Percentiles rank a stretch among this genome's conserved stretches.
Conservation (phyloP, 2,888 invertebrate species). For the Cosmopolites sordidus region DNA sequence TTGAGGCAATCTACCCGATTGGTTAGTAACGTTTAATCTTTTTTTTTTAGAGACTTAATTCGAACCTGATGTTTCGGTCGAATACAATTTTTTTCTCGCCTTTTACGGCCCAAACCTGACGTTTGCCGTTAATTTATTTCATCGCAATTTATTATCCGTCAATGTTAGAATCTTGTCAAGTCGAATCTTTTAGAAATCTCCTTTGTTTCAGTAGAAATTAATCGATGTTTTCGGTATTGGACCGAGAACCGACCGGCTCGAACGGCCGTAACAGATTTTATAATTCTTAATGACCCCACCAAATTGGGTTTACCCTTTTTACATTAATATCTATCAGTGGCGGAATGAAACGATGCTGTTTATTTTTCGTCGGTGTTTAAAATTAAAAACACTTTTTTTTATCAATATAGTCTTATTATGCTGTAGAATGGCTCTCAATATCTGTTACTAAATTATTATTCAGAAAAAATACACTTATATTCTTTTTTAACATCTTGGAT, state of each 20-base stretch:
- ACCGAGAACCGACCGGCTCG: slow-evolving; percentile 18
- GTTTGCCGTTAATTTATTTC: slow-evolving; percentile 1
- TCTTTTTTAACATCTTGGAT: too few relatives aligned
- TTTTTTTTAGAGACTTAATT: too few relatives aligned
- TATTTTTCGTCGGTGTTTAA: background rate
- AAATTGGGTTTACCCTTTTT: slow-evolving; percentile 22
- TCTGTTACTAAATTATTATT: too few relatives aligned
- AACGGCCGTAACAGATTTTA: slow-evolving; percentile 27
- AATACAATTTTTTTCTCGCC: too few relatives aligned
- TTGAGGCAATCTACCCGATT: too few relatives aligned
- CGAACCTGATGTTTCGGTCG: too few relatives aligned
- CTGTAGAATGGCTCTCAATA: too few relatives aligned
- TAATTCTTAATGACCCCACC: slow-evolving; percentile 25
- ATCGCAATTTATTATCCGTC: slow-evolving; percentile 13
- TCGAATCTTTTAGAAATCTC: slow-evolving; percentile 22
- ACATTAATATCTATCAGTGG: slow-evolving; percentile 26
- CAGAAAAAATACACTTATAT: too few relatives aligned
- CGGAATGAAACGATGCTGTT: background rate
- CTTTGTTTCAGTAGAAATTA: slow-evolving; percentile 28
- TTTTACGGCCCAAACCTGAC: background rate
- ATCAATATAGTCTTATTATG: too few relatives aligned
- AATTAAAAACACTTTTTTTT: too few relatives aligned
- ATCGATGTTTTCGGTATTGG: slow-evolving; percentile 22
- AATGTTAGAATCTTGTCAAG: slow-evolving; percentile 20
- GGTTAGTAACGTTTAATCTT: too few relatives aligned